These are phyloP conservation scores for Chironomus tepperi DNA, from an alignment of 1,140 invertebrate genomes.

Conservation along the genomic window DNA sequence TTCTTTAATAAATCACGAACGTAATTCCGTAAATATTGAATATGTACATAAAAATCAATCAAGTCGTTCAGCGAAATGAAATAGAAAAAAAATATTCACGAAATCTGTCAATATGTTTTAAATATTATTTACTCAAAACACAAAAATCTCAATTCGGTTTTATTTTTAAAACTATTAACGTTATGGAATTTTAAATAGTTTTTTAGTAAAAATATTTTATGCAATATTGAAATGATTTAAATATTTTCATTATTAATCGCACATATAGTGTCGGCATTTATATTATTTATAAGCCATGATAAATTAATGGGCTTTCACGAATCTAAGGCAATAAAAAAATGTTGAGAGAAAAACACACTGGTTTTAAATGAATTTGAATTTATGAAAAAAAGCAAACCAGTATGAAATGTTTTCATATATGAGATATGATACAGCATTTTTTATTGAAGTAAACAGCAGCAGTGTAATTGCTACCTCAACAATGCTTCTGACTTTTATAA, in stretches of 20 bases:
- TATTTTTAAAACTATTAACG: not conserved
- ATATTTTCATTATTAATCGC: not conserved
- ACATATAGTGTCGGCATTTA: not conserved
- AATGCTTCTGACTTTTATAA: too few relatives aligned
- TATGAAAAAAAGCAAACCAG: too few relatives aligned
- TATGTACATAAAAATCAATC: conserved; percentile 23
- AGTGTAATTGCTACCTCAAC: too few relatives aligned
- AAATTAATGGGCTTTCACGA: conserved; percentile 13
- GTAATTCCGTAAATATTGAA: not conserved
- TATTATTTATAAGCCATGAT: not conserved
- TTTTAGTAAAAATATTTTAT: not conserved
- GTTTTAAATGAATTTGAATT: too few relatives aligned
- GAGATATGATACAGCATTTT: too few relatives aligned
- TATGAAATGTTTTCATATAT: too few relatives aligned
- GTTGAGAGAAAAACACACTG: too few relatives aligned
- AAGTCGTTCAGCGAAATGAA: not conserved
- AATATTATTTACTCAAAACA: not conserved
- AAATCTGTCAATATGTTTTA: conserved; percentile 3
- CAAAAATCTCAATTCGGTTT: not conserved
- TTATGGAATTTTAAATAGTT: conserved; percentile 2
- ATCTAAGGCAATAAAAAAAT: not conserved
- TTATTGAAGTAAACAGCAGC: too few relatives aligned
- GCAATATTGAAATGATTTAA: not conserved
- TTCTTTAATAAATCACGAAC: conserved; percentile 18
- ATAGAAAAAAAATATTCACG: not conserved